Evolutionary conservation across 2,888 invertebrate species (phyloP), one percentile per base, ranked within the genome.

Genomic region (Drosophila picticornis): DNA sequence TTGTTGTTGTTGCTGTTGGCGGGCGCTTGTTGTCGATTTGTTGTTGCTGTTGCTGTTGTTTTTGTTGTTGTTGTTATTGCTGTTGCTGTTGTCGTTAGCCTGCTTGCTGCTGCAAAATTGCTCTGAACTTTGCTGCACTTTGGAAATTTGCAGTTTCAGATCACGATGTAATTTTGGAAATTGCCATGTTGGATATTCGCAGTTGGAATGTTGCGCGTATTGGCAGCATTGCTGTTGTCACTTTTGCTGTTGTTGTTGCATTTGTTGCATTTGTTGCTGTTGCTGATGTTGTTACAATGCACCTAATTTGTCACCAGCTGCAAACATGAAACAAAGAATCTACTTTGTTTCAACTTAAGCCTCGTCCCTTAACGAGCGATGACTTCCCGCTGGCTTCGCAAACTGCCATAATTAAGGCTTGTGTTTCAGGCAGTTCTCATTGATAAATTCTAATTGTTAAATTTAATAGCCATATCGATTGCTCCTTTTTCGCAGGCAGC

Each of bases 151-250:
- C 88, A 81, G 90, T 89, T 77, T 84, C 77, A 87, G 91, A 91
- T 92, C 92, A 92, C 91, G 92, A 92, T 91, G 91, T 91, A 92
- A 91, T 92, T 91, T 91, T 88, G 76, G 89, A 90, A 91, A 92
- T 91, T 91, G 90, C 90, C 90, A 84, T 90, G 90, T 90, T 88
- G 84, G 68, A 64, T 71, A 64, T 72, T 68, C 65, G 61, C 55
- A 71, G 64, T 61, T 52, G 83, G 77, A 80, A 77, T 83, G 77
- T 56, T 66, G 67, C 64, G 59, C 63, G 16, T 62, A 53, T 66
- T 65, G 73, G 29, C 46, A 25, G 16, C 16, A 25, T 50, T n/a
- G 40, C 34, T 52, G 56, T 51, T 57, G 57, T 29, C 29, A n/a
- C n/a, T 40, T n/a, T 52, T 22, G 32, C 32, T 53, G 58, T 52